A percentile compares a stretch with the other conserved stretches of the same genome.
Evolutionary conservation across 2,888 invertebrate genomes (phyloP).

Genomic region (Lamproptera curius): DNA sequence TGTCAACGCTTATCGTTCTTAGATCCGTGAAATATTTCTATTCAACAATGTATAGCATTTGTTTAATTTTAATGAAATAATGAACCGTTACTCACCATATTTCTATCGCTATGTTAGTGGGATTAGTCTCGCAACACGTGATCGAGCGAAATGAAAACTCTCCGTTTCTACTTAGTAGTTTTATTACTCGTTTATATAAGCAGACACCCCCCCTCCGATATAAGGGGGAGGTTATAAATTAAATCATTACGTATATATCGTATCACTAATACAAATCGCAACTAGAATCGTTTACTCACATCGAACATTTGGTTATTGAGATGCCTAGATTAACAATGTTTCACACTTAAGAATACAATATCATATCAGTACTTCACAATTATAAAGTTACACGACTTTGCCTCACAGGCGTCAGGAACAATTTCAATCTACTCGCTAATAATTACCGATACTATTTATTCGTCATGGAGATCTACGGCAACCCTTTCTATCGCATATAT

Average conservation of each 20-base stretch:
- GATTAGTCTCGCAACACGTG: not conserved
- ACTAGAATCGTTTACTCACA: conserved; percentile 76
- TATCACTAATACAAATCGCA: conserved; percentile 76
- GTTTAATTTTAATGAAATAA: too few relatives aligned
- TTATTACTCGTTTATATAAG: conserved; percentile 74
- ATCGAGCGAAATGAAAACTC: conserved; percentile 27
- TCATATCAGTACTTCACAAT: conserved; percentile 48
- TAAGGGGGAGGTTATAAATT: conserved; percentile 64
- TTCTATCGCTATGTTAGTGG: too few relatives aligned
- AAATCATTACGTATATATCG: conserved; percentile 76
- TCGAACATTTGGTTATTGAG: conserved; percentile 76
- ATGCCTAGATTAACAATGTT: conserved; percentile 61
- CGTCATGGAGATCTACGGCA: conserved; percentile 60
- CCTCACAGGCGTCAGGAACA: conserved; percentile 77
- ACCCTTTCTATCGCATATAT: conserved; percentile 69
- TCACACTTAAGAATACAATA: conserved; percentile 64
- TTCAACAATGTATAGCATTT: too few relatives aligned
- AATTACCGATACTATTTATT: conserved; percentile 61
- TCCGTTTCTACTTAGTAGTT: conserved; percentile 71
- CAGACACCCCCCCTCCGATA: conserved; percentile 62
- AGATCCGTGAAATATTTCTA: too few relatives aligned
- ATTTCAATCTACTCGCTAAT: conserved; percentile 73
- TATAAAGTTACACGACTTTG: conserved; percentile 68
- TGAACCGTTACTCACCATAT: too few relatives aligned
- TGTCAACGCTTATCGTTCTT: too few relatives aligned